Base-by-base conservation (phyloP, 1,140 invertebrate species). In the Apis mellifera region DNA sequence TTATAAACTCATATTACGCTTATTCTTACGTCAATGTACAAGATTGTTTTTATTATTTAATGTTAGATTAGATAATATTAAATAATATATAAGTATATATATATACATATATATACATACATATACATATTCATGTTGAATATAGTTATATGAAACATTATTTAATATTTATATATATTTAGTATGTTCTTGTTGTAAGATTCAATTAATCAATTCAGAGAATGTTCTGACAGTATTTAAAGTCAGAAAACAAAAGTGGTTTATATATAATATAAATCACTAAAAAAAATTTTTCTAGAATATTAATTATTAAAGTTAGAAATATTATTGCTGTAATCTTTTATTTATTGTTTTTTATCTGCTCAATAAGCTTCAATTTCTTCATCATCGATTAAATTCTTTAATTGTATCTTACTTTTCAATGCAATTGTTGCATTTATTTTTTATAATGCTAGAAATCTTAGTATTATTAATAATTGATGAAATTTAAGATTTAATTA, bases 21-120 rank as follows among this genome's bases (percentile, higher is more conserved):
- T 89, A 85, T 78, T 85, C 87, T 84, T 72, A 87, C 85, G 69
- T 90, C 68, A 80, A 89, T 89, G 85, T 89, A 85, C 72, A 89
- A 89, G 77, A 83, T 89, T 86, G 83, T 90, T 89, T 87, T 73
- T 89, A 86, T 90, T 89, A 86, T 86, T 88, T 82, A 79, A 83
- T 82, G 71, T 83, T 82, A 85, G 62, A 86, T 2, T 85, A 78
- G 76, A 62, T 60, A n/a, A 77, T 70, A 82, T 83, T 70, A 71
- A 52, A 80, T 42, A 7, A 42, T 80, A 82, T 78, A 62, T 68
- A 75, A 42, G 17, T 70, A 76, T 69, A 75, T 42, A n/a, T 70
- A 68, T 3, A 32, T 3, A 75, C 52, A n/a, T 70, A 76, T 62
- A 82, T 83, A 65, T 71, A 52, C 72, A 78, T 57, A 32, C 70